phyloP scores from a whole-genome alignment of 2,113 vertebrate species.

The Lycaon pictus region DNA sequence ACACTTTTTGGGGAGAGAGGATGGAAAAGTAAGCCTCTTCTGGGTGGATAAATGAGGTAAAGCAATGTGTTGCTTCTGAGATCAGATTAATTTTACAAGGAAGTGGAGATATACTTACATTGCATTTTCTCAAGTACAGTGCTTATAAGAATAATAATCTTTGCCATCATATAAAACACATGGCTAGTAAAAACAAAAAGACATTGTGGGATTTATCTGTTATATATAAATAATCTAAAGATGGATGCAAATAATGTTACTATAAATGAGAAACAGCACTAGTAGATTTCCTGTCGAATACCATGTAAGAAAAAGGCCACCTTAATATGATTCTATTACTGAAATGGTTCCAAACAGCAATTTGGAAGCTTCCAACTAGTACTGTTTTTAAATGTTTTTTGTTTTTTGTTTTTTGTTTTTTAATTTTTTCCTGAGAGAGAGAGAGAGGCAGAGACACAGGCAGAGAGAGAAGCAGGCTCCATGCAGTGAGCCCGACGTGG shows the following conservation, averaged over 20 bases:
- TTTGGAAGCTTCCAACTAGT: not conserved
- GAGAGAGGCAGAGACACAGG: no score
- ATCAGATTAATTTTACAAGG: not conserved
- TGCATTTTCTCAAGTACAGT: not conserved
- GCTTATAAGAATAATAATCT: not conserved
- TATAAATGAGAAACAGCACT: not conserved
- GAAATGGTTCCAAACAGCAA: not conserved
- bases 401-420: no score
- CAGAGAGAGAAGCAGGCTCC: no score
- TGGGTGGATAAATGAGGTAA: not conserved
- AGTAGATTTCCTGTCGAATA: not conserved
- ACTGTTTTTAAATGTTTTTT: not conserved
- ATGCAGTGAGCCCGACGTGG: no score
- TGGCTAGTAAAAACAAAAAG: conserved; percentile 29
- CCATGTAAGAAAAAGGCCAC: not conserved
- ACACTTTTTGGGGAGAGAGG: not conserved
- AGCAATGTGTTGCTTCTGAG: not conserved
- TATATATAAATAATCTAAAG: not conserved
- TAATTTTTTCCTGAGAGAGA: no score
- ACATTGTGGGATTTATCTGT: not conserved
- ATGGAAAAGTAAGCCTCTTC: not conserved
- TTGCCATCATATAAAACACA: not conserved
- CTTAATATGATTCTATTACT: not conserved
- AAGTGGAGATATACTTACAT: not conserved
- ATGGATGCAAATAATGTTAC: not conserved